Percentiles rank a stretch among this genome's conserved stretches.
These are phyloP conservation scores for Erythrocercus mccallii DNA, from an alignment of 2,113 vertebrate species.

Conservation along the genomic window DNA sequence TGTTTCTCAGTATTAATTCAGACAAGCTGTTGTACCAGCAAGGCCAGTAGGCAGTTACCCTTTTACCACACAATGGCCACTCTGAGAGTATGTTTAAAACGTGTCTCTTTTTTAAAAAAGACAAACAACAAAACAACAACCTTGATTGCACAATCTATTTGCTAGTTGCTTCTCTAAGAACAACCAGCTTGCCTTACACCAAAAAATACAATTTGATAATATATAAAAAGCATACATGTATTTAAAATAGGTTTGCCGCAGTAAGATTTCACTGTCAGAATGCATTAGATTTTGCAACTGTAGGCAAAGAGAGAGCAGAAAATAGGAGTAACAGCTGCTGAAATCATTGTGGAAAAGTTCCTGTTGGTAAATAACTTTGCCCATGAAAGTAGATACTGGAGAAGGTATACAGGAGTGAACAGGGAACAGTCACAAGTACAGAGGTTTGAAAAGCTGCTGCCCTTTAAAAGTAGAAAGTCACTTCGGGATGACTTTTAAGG, in stretches of 20 bases:
- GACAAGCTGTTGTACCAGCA: not conserved
- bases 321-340: not conserved
- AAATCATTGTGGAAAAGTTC: not conserved
- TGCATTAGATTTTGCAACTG: not conserved
- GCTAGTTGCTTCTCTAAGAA: not conserved
- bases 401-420: not conserved
- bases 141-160: not conserved
- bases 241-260: not conserved
- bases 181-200: not conserved
- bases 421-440: not conserved
- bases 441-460: not conserved
- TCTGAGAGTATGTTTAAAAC: not conserved
- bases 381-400: not conserved
- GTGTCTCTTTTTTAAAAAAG: not conserved
- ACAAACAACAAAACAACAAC: not conserved
- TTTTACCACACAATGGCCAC: not conserved
- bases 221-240: not conserved
- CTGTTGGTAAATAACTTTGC: not conserved
- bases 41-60: not conserved
- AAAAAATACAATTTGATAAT: not conserved
- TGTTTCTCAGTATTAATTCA: slow-evolving; percentile 8
- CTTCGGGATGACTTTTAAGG: not conserved
- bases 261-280: not conserved
- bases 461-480: not conserved
- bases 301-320: not conserved